Evolutionary conservation across 1,140 invertebrate species (phyloP).

Genomic region (Drosophila elegans): DNA sequence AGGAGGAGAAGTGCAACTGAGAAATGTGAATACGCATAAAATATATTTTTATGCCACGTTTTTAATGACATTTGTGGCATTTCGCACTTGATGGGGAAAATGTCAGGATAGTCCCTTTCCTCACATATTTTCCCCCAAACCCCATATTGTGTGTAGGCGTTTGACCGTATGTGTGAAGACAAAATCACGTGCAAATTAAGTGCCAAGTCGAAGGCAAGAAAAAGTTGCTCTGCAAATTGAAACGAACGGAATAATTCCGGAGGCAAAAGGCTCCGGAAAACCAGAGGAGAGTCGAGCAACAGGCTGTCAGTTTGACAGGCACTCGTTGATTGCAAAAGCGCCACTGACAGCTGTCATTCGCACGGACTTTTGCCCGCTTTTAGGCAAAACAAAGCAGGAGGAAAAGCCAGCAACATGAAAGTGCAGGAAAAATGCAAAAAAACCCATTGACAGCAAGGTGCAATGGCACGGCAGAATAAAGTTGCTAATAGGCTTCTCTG

Average conservation of each 20-base stretch:
- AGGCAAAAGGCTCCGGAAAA: conserved; percentile 28
- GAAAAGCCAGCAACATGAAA: conserved; percentile 9
- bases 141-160: conserved; percentile 32
- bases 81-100: conserved; percentile 58
- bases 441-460: conserved; percentile 37
- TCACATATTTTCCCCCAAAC: background rate
- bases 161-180: conserved; percentile 29
- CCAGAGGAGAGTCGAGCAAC: conserved; percentile 49
- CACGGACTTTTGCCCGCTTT: conserved; percentile 40
- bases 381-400: conserved; percentile 20
- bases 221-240: conserved; percentile 32
- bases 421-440: conserved; percentile 19
- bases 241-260: conserved; percentile 16
- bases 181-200: conserved; percentile 27
- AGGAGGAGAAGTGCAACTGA: conserved; percentile 28
- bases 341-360: conserved; percentile 76
- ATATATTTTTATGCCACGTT: conserved; percentile 78
- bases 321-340: conserved; percentile 65
- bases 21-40: conserved; percentile 58
- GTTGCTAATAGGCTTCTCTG: conserved; percentile 44
- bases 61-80: conserved; percentile 83
- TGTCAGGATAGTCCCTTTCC: background rate
- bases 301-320: conserved; percentile 72
- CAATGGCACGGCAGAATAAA: conserved; percentile 38
- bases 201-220: conserved; percentile 28